Base-by-base conservation (phyloP, 2,113 vertebrate species). In the Pelecanus crispus region DNA sequence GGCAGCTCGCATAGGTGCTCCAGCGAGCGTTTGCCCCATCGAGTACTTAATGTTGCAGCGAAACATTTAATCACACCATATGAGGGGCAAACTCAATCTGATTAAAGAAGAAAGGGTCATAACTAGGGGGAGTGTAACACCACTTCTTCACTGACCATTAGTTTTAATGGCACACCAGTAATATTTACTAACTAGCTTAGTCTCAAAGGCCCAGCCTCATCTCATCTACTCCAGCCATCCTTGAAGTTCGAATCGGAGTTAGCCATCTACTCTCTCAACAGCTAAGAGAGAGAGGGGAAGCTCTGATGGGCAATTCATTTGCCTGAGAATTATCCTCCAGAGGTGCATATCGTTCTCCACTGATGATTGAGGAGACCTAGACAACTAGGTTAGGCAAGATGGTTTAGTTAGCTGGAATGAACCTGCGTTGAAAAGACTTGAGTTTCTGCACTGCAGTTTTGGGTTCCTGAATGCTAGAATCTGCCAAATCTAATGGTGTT, bases 31-130 rank as follows among this genome's bases (percentile, higher is more conserved):
- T 59, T 96, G 93, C 88, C 86, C 94, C 95, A 97, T 92, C 93
- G 93, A 94, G 92, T 40, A 73, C 88, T 95, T 93, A 96, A 96
- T 83, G 95, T 93, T 62, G 93, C 94, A 96, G 71, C 0, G 5
- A 93, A 96, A 96, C 95, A 96, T 95, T 96, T 97, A 96, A 97
- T 96, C 95, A 96, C 93, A 96, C 85, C 95, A 96, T 96, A 96
- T 95, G 95, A 97, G 96, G 95, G 94, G 93, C 93, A 96, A 96
- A 97, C 85, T 95, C 94, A 96, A 97, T 88, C 92, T 93, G 95
- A 96, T 97, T 96, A 96, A 95, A 96, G 81, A 95, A 94, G 90
- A 93, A 96, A 95, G 95, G 95, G 95, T 96, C 95, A 93, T 96
- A 96, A 97, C 95, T 94, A 83, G 71, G 79, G 85, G 95, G 92